phyloP scores from a whole-genome alignment of 2,797 vertebrate genomes.

The Pipistrellus nathusii region DNA sequence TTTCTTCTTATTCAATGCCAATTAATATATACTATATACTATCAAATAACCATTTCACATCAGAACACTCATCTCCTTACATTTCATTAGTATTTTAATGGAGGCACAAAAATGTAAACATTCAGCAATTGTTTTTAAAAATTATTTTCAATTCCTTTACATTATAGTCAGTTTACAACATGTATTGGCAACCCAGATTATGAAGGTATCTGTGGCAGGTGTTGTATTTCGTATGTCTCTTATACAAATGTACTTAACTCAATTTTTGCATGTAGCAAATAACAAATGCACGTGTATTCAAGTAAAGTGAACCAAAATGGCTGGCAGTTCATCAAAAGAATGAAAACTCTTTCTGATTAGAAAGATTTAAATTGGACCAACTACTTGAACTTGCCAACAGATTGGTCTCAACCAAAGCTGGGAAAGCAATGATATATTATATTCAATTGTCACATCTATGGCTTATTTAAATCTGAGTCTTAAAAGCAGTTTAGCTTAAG shows the following conservation, averaged over 20 bases:
- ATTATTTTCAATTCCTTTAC: not conserved
- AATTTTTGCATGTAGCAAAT: not conserved
- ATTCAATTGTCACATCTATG: constrained; percentile 26
- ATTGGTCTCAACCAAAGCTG: not conserved
- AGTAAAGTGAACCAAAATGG: not conserved
- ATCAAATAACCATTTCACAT: not conserved
- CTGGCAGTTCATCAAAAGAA: not conserved
- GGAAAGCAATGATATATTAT: not conserved
- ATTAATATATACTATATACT: not conserved
- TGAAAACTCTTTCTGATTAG: not conserved
- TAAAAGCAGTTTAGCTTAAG: constrained; percentile 81
- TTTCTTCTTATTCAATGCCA: not conserved
- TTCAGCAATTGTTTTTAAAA: not conserved
- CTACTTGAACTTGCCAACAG: not conserved
- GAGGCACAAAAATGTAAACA: not conserved
- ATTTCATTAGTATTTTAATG: not conserved
- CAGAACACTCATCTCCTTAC: not conserved
- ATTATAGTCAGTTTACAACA: not conserved
- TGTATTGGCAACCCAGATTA: not conserved
- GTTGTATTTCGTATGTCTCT: not conserved
- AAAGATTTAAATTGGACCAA: not conserved
- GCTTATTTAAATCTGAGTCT: constrained; percentile 66
- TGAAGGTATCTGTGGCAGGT: not conserved
- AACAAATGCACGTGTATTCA: not conserved
- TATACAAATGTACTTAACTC: not conserved